Evolutionary conservation across 92 coral and sea anemone species (phyloP), one percentile per base, ranked within the genome.

Genomic region (Chrysogorgia sp.): DNA sequence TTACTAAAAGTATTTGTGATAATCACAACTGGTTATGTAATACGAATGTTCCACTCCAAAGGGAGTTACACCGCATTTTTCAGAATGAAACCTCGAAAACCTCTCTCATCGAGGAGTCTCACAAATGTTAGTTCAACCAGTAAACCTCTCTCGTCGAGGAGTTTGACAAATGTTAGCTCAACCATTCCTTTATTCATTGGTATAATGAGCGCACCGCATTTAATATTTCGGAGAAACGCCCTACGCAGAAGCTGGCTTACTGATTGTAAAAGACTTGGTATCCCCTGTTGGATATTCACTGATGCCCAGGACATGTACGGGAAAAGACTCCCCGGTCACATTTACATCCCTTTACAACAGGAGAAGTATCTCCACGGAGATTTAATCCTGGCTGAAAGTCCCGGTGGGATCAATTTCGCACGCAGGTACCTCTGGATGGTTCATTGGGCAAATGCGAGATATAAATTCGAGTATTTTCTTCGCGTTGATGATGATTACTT

Each of bases 401-500:
- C 78, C 78, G 78, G 78, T 21, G 97, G 98, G 25, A 80, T 84
- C 20, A 94, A 94, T 84, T 94, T 94, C 71, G 98, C 94, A 0
- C 76, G 71, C 63, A 67, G 98, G 53, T 76, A 91, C 59, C 67
- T 94, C 26, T 94, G 98, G 98, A 68, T 94, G 30, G 26, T 91
- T 32, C 85, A 89, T 30, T 94, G 98, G 97, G 86, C 96, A 0
- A 79, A 67, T 2, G 61, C 43, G 49, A 88, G 90, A 49, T 94
- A 91, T 55, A 77, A 89, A 17, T 94, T 91, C 61, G 90, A 94
- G 32, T 94, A 86, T 71, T 87, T 91, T 69, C 76, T 94, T 24
- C 82, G 98, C 78, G 85, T 91, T 53, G 98, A 94, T 52, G 98
- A 94, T 64, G 98, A 94, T 58, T 94, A 94, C 22, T 94, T 94